Evolutionary conservation across 2,888 invertebrate species (phyloP), one percentile per base, ranked within the genome.

Genomic region (Drosophila birchii): DNA sequence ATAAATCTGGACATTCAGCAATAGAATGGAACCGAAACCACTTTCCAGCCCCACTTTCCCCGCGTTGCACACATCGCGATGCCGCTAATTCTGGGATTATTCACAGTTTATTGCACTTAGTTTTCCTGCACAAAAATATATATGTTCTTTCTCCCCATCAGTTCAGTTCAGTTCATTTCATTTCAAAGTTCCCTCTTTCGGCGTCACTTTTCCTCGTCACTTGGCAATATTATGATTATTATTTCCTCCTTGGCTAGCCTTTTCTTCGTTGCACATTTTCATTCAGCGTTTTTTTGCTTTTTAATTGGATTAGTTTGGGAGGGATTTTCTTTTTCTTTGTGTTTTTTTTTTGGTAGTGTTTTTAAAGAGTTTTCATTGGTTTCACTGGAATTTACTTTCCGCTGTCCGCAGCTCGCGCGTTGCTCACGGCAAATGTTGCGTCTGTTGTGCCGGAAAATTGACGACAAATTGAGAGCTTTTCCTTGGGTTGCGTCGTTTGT

Each of bases 371-470:
- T 47, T 60, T 57, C 39, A 57, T 56, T 76, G 58, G 41, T 56
- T 70, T 64, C 56, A 70, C 49, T 64, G 45, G 38, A 45, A 69
- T 70, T 75, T 64, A 71, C 67, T 75, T 80, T 71, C 66, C 67
- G 71, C 62, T 79, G 47, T 57, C 70, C 64, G 55, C 57, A 69
- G 63, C 47, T 75, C 78, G 78, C 88, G 86, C 83, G 84, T 56
- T 57, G 45, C 74, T 79, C 81, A 75, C 49, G 70, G 76, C 70
- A 88, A 78, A 67, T 76, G 61, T 90, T 84, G 85, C 91, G 91
- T 91, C 91, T 91, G 87, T 91, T 91, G 85, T 91, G 90, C 91
- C 91, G 91, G 91, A 90, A 91, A 91, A 91, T 86, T 86, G 78
- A 88, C 90, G 90, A 90, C 88, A 85, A 86, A 88, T 89, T 88